Percentiles rank a stretch among this genome's conserved stretches.
These are phyloP conservation scores for Halichoerus grypus DNA, from an alignment of 2,113 vertebrate genomes.

Conservation along the genomic window DNA sequence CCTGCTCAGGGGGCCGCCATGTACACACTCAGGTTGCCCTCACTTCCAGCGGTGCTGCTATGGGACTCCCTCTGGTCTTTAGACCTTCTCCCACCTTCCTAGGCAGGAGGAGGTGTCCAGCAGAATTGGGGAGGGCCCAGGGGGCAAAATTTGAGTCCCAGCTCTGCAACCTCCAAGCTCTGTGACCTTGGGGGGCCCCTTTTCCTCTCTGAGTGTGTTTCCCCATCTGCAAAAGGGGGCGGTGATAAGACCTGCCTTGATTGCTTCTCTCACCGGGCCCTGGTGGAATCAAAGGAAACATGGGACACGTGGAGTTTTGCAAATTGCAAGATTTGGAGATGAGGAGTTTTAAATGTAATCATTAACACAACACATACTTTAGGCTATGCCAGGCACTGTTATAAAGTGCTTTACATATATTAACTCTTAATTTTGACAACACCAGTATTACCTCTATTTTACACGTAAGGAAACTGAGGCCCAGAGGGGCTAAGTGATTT, in stretches of 20 bases:
- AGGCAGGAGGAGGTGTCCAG: neutral
- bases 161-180: neutral
- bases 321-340: neutral
- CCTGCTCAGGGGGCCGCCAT: neutral
- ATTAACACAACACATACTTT: neutral
- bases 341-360: constrained; percentile 13
- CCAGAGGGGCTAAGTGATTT: constrained; percentile 44
- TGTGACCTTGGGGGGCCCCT: neutral
- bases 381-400: neutral
- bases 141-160: neutral
- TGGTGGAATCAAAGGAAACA: neutral
- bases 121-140: neutral
- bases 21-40: too few relatives aligned
- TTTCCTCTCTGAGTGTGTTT: neutral
- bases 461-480: neutral
- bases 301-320: neutral
- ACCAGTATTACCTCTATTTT: neutral
- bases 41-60: neutral
- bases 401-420: neutral
- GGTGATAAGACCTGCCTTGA: neutral
- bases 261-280: neutral
- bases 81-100: neutral
- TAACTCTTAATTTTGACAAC: neutral
- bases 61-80: neutral
- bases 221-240: neutral